Evolutionary conservation across 2,113 vertebrate genomes (phyloP).

Genomic region (Polypterus bichir): DNA sequence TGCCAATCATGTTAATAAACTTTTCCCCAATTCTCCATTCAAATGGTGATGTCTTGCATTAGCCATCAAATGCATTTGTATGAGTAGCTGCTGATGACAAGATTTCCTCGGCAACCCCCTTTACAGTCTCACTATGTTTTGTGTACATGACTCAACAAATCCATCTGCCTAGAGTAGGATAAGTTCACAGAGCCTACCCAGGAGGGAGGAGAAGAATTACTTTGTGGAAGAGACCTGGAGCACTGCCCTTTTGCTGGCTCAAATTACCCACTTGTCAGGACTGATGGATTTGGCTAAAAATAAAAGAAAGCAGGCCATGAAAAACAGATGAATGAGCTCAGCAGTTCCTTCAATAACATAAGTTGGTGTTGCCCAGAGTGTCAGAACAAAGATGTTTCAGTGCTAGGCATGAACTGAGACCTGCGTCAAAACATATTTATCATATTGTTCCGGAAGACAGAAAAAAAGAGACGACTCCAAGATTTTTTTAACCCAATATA

Average conservation of each 20-base stretch:
- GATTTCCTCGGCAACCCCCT: constrained; percentile 30
- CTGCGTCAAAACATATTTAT: constrained; percentile 22
- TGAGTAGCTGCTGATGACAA: constrained; percentile 58
- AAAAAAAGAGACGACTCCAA: no score
- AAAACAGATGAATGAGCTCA: constrained; percentile 75
- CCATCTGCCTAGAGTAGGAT: constrained; percentile 60
- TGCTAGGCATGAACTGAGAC: constrained; percentile 17
- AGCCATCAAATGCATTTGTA: constrained; percentile 48
- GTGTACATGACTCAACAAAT: constrained; percentile 97
- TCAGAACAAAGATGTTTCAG: constrained; percentile 49
- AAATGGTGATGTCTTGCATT: no score
- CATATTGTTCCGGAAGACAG: no score
- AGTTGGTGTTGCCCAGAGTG: constrained; percentile 41
- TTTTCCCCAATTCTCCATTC: no score
- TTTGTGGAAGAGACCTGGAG: constrained; percentile 72
- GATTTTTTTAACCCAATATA: no score
- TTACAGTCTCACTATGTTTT: constrained; percentile 57
- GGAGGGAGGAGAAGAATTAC: constrained; percentile 68
- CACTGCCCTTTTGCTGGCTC: constrained; percentile 69
- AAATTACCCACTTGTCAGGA: constrained; percentile 79
- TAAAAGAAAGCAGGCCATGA: constrained; percentile 76
- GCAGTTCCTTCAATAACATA: constrained; percentile 53
- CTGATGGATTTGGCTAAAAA: constrained; percentile 91
- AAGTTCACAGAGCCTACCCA: constrained; percentile 67
- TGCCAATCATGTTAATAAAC: no score